Base-by-base conservation (phyloP, 1,140 invertebrate species). In the Camponotus pennsylvanicus region DNA sequence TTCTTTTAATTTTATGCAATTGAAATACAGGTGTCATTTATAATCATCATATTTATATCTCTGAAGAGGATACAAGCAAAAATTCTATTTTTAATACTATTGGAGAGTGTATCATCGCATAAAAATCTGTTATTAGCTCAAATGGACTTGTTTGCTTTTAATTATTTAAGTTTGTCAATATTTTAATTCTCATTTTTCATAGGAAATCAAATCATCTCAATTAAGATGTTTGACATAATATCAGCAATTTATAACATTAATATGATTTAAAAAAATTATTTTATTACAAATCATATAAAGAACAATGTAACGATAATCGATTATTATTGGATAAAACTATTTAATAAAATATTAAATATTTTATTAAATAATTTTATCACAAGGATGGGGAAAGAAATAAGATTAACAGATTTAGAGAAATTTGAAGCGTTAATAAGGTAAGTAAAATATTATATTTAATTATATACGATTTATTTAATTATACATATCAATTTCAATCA, bases 401-500 rank as follows among this genome's bases (percentile, higher is more conserved):
- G 6, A 57, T 69, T 37, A 27, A 55, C 13, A 45, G 9, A 27
- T 75, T 73, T 82, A 45, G 3, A 34, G 21, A 42, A 15, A 80
- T 80, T 42, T 49, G 79, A 83, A 83, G 79, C 55, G 11, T 49
- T 71, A 34, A 63, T 8, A 61, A 83, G 79, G 79, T 83, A 83
- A 83, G 79, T 83, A 82, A 73, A 18, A 82, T 82, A 73, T 37
- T 67, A 32, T 34, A 37, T 75, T 63, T 37, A 37, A 61, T 59
- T 21, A 45, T 42, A 59, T 3, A 32, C 21, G 45, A 49, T 49
- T 42, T 42, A 42, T 42, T 27, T 27, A 27, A 27, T 27, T 42
- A 42, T 42, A 45, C 8, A 45, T 11, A 45, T 11, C 42, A 45
- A 45, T 45, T 45, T 27, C 27, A 27, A 27, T 27, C 27, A 27